phyloP scores from a whole-genome alignment of 2,113 vertebrate species.

The Rhea pennata region DNA sequence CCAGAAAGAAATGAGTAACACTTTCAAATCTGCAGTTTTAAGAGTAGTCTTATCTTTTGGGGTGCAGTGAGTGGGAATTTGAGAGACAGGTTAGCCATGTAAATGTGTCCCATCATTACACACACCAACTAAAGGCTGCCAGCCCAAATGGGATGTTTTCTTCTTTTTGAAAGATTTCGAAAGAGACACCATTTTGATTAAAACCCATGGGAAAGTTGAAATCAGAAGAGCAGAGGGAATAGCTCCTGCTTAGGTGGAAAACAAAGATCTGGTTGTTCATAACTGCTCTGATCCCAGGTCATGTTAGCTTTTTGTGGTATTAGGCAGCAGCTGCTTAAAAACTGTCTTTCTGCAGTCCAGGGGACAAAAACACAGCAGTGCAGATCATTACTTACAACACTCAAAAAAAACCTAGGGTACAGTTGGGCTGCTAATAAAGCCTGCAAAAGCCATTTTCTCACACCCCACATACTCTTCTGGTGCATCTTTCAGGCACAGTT shows the following conservation, averaged over 20 bases:
- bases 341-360: conserved; percentile 1
- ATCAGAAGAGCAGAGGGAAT: not conserved
- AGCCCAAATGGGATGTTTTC: not conserved
- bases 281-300: conserved; percentile 46
- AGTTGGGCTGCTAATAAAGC: conserved; percentile 41
- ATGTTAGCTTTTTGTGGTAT: conserved; percentile 15
- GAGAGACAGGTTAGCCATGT: not conserved
- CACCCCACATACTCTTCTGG: conserved; percentile 13
- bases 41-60: not conserved
- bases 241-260: not conserved
- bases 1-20: not conserved
- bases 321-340: conserved; percentile 32
- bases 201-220: conserved; percentile 11
- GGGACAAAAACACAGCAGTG: conserved; percentile 40
- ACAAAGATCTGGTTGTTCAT: conserved; percentile 41
- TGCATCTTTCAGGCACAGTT: conserved; percentile 13
- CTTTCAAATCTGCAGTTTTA: not conserved
- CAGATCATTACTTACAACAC: conserved; percentile 43
- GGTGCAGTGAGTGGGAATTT: no score
- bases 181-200: conserved; percentile 5
- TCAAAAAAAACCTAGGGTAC: conserved; percentile 26
- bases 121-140: not conserved
- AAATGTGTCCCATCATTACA: not conserved
- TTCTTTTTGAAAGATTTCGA: not conserved
- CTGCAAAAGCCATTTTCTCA: conserved; percentile 17